Evolutionary conservation across 2,113 vertebrate species (phyloP).

Genomic region (Heliornis fulica): DNA sequence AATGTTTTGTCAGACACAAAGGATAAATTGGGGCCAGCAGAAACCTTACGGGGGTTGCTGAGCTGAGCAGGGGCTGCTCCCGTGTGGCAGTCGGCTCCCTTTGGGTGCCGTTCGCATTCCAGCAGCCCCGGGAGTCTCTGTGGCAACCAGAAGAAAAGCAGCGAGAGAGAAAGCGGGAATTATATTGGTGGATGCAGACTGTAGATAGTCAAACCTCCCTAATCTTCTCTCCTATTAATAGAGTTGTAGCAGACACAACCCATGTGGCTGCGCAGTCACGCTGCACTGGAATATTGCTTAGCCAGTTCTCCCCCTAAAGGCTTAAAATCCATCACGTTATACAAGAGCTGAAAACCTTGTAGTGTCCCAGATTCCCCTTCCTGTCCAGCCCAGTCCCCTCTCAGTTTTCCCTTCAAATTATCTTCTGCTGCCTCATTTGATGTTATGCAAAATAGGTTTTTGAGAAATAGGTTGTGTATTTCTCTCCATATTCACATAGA

Average conservation of each 20-base stretch:
- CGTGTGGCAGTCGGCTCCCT: neutral
- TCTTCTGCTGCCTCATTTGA: neutral
- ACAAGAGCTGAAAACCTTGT: slow-evolving; percentile 1
- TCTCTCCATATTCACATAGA: accelerated
- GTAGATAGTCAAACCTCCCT: neutral
- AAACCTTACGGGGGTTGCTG: neutral
- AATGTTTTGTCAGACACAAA: neutral
- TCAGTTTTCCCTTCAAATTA: neutral
- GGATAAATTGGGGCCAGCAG: neutral
- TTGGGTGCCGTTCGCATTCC: neutral
- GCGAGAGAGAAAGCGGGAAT: neutral
- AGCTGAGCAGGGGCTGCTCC: accelerated
- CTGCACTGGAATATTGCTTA: slow-evolving; percentile 1
- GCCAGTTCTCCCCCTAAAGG: slow-evolving; percentile 35
- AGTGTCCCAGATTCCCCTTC: neutral
- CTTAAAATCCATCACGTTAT: slow-evolving; percentile 12
- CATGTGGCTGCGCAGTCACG: slow-evolving; percentile 40
- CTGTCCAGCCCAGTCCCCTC: neutral
- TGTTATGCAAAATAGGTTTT: neutral
- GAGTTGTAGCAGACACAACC: slow-evolving; percentile 25
- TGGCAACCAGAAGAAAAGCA: neutral
- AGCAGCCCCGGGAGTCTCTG: neutral
- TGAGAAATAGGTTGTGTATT: neutral
- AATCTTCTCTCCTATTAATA: slow-evolving; percentile 32
- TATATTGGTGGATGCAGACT: neutral